These are phyloP conservation scores for Philhelius pedissequus DNA, from an alignment of 2,888 invertebrate species.

Conservation along the genomic window DNA sequence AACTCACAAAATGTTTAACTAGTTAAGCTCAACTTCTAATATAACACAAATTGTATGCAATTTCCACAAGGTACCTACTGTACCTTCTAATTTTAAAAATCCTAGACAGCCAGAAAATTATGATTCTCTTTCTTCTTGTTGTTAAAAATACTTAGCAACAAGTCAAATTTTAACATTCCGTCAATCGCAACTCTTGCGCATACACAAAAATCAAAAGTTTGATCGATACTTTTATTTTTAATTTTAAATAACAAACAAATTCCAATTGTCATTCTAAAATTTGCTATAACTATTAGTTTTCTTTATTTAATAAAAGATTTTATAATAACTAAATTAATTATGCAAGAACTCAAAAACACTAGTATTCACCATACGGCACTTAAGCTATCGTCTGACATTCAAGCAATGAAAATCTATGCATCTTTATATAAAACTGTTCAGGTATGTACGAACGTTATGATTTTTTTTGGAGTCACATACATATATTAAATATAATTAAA, in stretches of 20 bases:
- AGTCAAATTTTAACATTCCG: slow-evolving; percentile 5
- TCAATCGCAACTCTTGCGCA: slow-evolving; percentile 43
- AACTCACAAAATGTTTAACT: no score
- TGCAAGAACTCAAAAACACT: slow-evolving; percentile 78
- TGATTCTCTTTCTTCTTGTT: no score
- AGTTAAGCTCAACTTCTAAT: no score
- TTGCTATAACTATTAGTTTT: neutral
- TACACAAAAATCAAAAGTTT: slow-evolving; percentile 30
- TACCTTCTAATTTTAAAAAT: no score
- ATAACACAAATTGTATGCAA: no score
- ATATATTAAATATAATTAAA: neutral
- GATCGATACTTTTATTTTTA: slow-evolving; percentile 35
- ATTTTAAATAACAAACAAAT: neutral
- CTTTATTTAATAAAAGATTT: neutral
- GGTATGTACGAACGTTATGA: no score
- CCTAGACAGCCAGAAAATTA: no score
- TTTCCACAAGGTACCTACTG: no score
- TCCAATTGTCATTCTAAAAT: neutral
- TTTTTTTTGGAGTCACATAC: no score
- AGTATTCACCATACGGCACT: slow-evolving; percentile 86
- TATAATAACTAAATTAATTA: slow-evolving; percentile 67
- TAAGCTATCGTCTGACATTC: slow-evolving; percentile 89
- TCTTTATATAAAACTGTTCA: slow-evolving; percentile 89
- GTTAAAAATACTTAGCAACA: slow-evolving; percentile 6
- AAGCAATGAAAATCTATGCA: slow-evolving; percentile 87